A percentile compares a stretch with the other conserved stretches of the same genome.
These are phyloP conservation scores for Campylorhamphus procurvoides DNA, from an alignment of 2,113 vertebrate species.

Conservation along the genomic window DNA sequence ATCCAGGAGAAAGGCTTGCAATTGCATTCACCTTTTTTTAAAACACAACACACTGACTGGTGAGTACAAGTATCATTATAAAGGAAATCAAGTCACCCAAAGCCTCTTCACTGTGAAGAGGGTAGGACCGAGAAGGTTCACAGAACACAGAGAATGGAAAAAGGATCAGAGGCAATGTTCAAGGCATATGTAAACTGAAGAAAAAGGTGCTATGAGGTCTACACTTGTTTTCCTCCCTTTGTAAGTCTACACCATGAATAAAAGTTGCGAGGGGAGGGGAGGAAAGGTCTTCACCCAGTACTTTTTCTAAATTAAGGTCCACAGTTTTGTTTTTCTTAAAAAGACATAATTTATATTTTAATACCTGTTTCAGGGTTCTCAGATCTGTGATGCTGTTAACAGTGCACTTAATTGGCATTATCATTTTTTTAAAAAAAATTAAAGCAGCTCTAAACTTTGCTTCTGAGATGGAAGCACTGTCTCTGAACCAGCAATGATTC, in stretches of 20 bases:
- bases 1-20: background rate
- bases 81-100: background rate
- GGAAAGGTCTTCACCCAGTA: background rate
- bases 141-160: background rate
- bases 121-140: background rate
- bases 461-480: slow-evolving; percentile 52
- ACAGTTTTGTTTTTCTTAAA: slow-evolving; percentile 15
- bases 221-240: background rate
- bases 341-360: background rate
- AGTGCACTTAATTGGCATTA: background rate
- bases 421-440: slow-evolving; percentile 1
- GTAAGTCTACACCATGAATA: background rate
- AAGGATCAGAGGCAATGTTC: slow-evolving; percentile 38
- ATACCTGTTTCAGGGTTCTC: slow-evolving; percentile 37
- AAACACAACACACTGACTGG: background rate
- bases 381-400: slow-evolving; percentile 7
- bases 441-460: slow-evolving; percentile 49
- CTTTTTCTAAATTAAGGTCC: background rate
- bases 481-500: background rate
- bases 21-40: background rate
- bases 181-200: slow-evolving; percentile 27
- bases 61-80: background rate
- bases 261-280: background rate
- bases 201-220: background rate
- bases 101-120: background rate